Evolutionary conservation across 2,797 vertebrate genomes (phyloP).

Genomic region (Pseudochirops cupreus): DNA sequence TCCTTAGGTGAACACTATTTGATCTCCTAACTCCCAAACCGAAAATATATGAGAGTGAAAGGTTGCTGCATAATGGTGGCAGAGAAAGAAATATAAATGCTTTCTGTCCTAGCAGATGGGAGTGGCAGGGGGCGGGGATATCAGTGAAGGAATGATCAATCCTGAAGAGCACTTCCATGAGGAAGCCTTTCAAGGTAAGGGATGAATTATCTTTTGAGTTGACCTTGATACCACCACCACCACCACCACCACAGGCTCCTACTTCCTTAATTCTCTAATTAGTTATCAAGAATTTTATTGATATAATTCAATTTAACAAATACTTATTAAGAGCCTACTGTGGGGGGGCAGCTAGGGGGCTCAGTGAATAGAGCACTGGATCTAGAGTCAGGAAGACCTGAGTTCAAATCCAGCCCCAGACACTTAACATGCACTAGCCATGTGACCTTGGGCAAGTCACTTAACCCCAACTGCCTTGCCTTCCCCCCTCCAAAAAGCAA

Average conservation of each 20-base stretch:
- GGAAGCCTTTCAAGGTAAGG: not conserved
- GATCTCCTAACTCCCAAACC: not conserved
- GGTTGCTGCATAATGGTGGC: not conserved
- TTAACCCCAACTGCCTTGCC: no score
- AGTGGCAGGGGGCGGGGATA: not conserved
- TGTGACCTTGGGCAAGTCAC: no score
- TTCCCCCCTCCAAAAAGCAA: no score
- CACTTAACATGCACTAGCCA: no score
- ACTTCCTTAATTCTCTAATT: not conserved
- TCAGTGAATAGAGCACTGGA: no score
- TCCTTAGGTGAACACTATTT: not conserved
- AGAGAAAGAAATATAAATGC: not conserved
- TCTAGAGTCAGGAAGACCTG: no score
- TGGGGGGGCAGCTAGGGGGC: no score
- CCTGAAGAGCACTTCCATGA: not conserved
- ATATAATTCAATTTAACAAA: not conserved
- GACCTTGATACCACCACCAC: not conserved
- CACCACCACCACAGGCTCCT: not conserved
- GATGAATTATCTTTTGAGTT: not conserved
- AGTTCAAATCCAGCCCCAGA: no score
- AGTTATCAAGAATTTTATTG: not conserved
- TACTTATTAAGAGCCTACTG: not conserved
- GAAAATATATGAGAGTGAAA: not conserved
- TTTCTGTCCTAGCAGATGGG: not conserved
- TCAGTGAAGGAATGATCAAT: not conserved